Conservation (phyloP, 2,113 vertebrate species). For the Oriolus oriolus region DNA sequence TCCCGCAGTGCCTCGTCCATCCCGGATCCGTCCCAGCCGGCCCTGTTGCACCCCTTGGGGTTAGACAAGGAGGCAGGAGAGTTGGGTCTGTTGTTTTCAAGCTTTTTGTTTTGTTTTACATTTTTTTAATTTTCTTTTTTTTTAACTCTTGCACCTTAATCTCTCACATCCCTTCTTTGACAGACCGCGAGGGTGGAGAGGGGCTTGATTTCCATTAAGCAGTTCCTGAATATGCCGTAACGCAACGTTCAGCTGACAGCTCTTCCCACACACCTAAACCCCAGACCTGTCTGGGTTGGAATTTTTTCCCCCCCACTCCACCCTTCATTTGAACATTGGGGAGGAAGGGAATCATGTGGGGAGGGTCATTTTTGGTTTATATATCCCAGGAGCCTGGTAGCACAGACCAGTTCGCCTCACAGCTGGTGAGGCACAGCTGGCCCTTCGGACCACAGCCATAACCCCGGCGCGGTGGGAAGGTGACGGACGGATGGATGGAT, state of each 20-base stretch:
- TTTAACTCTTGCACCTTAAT: constrained; percentile 66
- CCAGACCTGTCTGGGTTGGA: neutral
- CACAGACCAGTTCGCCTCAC: constrained; percentile 51
- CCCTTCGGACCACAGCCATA: constrained; percentile 64
- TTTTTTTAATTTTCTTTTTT: neutral
- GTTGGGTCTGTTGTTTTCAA: neutral
- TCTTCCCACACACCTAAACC: neutral
- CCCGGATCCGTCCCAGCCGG: fast-evolving
- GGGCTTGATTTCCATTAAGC: neutral
- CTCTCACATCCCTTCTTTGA: constrained; percentile 39
- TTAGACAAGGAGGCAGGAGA: neutral
- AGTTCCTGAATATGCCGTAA: neutral
- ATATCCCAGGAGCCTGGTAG: constrained; percentile 53
- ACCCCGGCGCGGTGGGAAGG: neutral
- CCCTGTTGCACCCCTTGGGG: neutral
- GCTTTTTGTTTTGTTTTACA: neutral
- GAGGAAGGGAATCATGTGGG: neutral
- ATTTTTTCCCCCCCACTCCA: neutral
- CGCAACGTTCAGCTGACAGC: neutral
- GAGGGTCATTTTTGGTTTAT: neutral
- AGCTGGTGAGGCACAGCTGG: constrained; percentile 47
- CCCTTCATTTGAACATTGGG: neutral
- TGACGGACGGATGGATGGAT: neutral
- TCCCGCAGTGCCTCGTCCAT: neutral
- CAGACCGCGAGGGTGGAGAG: neutral